A percentile compares a stretch with the other conserved stretches of the same genome.
These are phyloP conservation scores for Stegodyphus dumicola DNA, from an alignment of 1,140 invertebrate genomes.

Conservation along the genomic window DNA sequence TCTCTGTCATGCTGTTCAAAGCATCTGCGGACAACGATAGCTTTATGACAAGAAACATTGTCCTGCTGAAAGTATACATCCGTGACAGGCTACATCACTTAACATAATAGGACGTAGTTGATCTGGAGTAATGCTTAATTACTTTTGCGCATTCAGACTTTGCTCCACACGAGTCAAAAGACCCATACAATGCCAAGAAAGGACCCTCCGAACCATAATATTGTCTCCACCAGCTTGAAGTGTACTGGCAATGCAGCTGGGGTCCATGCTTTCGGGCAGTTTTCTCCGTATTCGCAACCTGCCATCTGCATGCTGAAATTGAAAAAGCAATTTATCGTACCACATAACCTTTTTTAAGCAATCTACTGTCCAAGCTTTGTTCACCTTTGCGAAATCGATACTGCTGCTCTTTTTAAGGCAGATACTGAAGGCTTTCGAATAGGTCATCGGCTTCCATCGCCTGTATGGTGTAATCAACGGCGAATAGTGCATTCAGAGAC, in stretches of 20 bases:
- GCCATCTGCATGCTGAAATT: neutral
- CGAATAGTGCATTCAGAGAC: constrained; percentile 8
- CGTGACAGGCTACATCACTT: neutral
- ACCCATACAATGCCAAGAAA: constrained; percentile 26
- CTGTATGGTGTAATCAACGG: neutral
- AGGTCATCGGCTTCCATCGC: neutral
- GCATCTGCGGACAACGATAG: neutral
- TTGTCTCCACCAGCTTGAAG: constrained; percentile 13
- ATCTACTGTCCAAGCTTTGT: neutral
- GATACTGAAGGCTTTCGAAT: neutral
- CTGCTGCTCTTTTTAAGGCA: constrained; percentile 18
- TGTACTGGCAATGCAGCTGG: neutral
- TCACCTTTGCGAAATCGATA: neutral
- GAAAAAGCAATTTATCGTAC: neutral
- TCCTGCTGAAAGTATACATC: constrained; percentile 3
- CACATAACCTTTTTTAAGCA: neutral
- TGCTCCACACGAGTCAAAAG: constrained; percentile 20
- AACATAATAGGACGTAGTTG: constrained; percentile 21
- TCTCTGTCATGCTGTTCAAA: neutral
- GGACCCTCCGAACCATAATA: constrained; percentile 40
- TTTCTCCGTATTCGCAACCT: constrained; percentile 4
- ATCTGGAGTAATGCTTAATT: neutral
- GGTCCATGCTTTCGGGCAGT: neutral
- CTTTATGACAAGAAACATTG: neutral
- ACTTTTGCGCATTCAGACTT: constrained; percentile 25